phyloP scores from a whole-genome alignment of 2,888 invertebrate genomes.

The Erebia ligea region DNA sequence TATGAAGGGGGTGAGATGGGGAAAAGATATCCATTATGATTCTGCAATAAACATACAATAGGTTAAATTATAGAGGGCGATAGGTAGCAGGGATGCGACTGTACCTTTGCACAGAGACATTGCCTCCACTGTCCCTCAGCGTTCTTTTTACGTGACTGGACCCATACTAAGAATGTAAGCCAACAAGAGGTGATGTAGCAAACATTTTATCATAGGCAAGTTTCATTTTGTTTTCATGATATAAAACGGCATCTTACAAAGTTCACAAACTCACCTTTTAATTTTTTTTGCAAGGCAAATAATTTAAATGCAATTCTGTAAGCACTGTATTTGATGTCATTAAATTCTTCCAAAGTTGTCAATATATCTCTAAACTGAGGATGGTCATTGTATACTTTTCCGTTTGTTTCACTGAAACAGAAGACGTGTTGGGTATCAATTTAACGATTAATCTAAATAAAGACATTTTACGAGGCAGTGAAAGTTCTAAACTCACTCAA shows the following conservation, averaged over 20 bases:
- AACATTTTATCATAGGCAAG: too few species aligned
- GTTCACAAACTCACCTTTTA: constrained; percentile 81
- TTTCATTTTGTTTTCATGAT: too few species aligned
- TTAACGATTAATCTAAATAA: constrained; percentile 35
- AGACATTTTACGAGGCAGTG: constrained; percentile 41
- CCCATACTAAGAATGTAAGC: too few species aligned
- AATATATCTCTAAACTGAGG: constrained; percentile 83
- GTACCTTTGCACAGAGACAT: too few species aligned
- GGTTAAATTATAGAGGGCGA: too few species aligned
- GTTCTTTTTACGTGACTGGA: too few species aligned
- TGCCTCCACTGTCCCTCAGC: too few species aligned
- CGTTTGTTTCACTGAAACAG: constrained; percentile 71
- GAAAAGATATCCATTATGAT: too few species aligned
- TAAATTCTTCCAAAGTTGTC: constrained; percentile 84
- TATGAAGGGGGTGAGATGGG: too few species aligned
- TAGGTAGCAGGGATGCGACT: too few species aligned
- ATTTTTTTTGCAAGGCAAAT: constrained; percentile 68
- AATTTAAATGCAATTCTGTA: constrained; percentile 90
- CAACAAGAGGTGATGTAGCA: too few species aligned
- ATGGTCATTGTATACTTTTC: constrained; percentile 82
- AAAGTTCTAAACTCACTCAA: constrained; percentile 78
- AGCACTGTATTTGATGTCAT: constrained; percentile 88
- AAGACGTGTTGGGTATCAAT: constrained; percentile 45
- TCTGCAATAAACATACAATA: too few species aligned
- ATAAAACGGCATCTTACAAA: neutral